Evolutionary conservation across 2,113 vertebrate genomes (phyloP), one percentile per base, ranked within the genome.

Genomic region (Dendropsophus ebraccatus): DNA sequence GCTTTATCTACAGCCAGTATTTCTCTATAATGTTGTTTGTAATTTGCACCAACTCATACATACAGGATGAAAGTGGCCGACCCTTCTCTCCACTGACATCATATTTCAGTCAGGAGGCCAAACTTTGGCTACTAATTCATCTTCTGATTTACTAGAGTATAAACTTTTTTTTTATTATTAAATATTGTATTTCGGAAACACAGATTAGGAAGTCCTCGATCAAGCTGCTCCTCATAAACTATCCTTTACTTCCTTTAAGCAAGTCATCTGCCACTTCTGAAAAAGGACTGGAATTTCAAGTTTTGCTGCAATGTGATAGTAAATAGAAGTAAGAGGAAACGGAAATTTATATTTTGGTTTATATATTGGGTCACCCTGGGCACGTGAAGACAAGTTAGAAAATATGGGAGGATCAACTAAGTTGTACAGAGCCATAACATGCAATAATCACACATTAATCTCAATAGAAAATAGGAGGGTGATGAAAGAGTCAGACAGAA

Each of bases 241-340:
- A 16, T 23, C 2, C 35, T 41, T 7, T 10, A 25, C 37, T 13
- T 49, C n/a, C 65, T 52, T 52, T 8, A 52, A 77, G 50, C 49
- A 54, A 54, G 25, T 8, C n/a, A 77, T 5, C 17, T 32, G 28
- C n/a, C n/a, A n/a, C n/a, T n/a, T n/a, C n/a, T n/a, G n/a, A 23
- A 81, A 81, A 41, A 45, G 45, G 37, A 83, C 77, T 79, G n/a
- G 79, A 60, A 85, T 65, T 88, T 82, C 67, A 37, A 83, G 62
- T 62, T 62, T 17, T 54, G 45, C 41, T 72, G 60, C 62, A 78
- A 77, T 21, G 35, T n/a, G 70, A 76, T 54, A 70, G 14, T 50
- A 54, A 72, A 81, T 11, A 79, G 56, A 72, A 45, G 30, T 60
- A 67, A 19, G 28, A 67, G 62, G 5, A 62, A 14, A 84, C 62